Base-by-base conservation (phyloP, 2,113 vertebrate species). In the Geococcyx californianus region DNA sequence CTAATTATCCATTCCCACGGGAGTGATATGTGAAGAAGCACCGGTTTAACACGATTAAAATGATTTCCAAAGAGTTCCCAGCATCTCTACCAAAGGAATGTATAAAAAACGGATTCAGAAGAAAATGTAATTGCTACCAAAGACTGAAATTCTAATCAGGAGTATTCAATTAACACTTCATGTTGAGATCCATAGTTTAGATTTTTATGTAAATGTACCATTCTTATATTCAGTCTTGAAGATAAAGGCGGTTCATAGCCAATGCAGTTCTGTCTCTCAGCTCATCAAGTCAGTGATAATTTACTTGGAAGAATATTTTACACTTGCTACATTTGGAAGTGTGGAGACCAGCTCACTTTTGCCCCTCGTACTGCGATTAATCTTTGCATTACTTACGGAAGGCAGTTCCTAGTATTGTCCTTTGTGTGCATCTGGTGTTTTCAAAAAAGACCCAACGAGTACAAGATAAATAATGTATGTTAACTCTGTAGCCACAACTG, bases 101-200 rank as follows among this genome's bases (percentile, higher is more conserved):
- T 94, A 79, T 81, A 23, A 94, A 92, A 92, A 97, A 87, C 87
- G 52, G 77, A 88, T 97, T 97, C 63, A 68, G 73, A 96, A 97
- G 54, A 97, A 97, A 97, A 94, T 82, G 60, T 95, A 97, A 97
- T 98, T 94, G 59, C 87, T 97, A 96, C 96, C n/a, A 75, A 96
- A 74, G 95, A 96, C 97, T 97, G 97, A 96, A 96, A 94, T 96
- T 97, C 96, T 96, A 97, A 97, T 97, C 83, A 94, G 91, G 54
- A 95, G 40, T 85, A 96, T 96, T 96, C 81, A 97, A 97, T 97
- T 97, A 97, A 74, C 68, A 93, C 89, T 96, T 95, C 96, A 92
- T 91, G 78, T 70, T 90, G 68, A 97, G 89, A 97, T 96, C 79
- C 76, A 91, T 33, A 87, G 66, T 93, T 97, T 90, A 97, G 87